Percentiles rank a stretch among this genome's conserved stretches.
Conservation (phyloP, 2,113 vertebrate genomes). For the Gymnorhina tibicen region DNA sequence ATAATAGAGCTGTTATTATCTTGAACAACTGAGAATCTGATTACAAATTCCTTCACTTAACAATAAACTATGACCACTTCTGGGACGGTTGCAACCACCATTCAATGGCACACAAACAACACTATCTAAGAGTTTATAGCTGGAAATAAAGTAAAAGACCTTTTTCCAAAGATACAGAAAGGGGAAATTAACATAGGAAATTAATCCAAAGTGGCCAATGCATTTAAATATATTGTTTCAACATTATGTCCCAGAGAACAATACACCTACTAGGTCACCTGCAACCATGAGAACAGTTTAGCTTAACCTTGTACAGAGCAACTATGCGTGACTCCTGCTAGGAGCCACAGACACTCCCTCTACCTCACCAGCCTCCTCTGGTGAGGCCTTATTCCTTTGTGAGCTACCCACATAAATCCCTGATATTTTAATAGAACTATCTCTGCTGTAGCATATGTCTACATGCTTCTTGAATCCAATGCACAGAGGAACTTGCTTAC, state of each 20-base stretch:
- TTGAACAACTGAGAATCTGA: neutral
- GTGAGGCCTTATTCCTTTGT: neutral
- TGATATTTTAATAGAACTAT: neutral
- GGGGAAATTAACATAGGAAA: neutral
- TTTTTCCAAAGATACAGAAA: neutral
- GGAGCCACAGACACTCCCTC: neutral
- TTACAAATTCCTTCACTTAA: neutral
- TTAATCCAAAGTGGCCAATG: neutral
- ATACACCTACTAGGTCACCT: neutral
- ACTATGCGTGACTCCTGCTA: neutral
- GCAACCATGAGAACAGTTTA: neutral
- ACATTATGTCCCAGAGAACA: neutral
- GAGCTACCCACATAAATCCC: neutral
- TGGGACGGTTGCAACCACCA: neutral
- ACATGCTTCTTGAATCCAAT: neutral
- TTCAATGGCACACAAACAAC: neutral
- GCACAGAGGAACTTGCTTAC: neutral
- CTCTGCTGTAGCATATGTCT: neutral
- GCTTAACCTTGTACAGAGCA: neutral
- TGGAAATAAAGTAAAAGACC: neutral
- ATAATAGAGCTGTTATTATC: neutral
- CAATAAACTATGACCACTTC: neutral
- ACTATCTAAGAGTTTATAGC: neutral
- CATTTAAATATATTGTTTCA: neutral
- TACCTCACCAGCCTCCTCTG: neutral